Base-by-base conservation (phyloP, 2,888 invertebrate genomes). In the Cenopis cana region DNA sequence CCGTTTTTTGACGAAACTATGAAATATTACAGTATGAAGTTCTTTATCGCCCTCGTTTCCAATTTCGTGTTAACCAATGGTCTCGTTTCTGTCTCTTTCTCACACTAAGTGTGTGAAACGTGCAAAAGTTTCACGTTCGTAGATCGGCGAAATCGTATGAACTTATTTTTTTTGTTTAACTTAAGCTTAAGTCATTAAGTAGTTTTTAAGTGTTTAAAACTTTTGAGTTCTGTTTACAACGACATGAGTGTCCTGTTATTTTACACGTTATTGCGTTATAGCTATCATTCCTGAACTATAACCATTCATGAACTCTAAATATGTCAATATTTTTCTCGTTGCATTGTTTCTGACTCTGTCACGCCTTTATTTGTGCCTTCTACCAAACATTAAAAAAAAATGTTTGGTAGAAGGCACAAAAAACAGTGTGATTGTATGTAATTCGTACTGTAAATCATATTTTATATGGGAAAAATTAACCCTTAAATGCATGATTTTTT, bases 111-210 rank as follows among this genome's bases (percentile, higher is more conserved):
- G 49, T 50, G 50, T 17, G 10, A 50, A 18, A 18, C 17, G 50
- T 18, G 18, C 50, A 57, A 9, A 57, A 9, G 33, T 36, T 36
- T 33, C 17, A 10, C 4, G 20, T 46, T 17, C 46, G 46, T 46
- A 29, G 41, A 49, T 29, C 41, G 10, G 60, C 41, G 12, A 60
- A 46, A 46, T 29, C 55, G 61, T 61, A 61, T n/a, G 0, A 24
- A 20, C 20, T 24, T n/a, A 14, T 29, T 36, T 62, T 62, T 62
- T 62, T 62, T 62, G 12, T 18, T 62, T 52, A 36, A 50, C 33
- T 50, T 50, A 62, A 61, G 33, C n/a, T 12, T 62, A 62, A 62
- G 50, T 62, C 50, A 62, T 62, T 62, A 14, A 50, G 18, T 62
- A 50, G 62, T 62, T 18, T 54, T 50, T 62, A 62, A 62, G 62